Conservation (phyloP, 2,113 vertebrate genomes). For the Paracanthobrama guichenoti region DNA sequence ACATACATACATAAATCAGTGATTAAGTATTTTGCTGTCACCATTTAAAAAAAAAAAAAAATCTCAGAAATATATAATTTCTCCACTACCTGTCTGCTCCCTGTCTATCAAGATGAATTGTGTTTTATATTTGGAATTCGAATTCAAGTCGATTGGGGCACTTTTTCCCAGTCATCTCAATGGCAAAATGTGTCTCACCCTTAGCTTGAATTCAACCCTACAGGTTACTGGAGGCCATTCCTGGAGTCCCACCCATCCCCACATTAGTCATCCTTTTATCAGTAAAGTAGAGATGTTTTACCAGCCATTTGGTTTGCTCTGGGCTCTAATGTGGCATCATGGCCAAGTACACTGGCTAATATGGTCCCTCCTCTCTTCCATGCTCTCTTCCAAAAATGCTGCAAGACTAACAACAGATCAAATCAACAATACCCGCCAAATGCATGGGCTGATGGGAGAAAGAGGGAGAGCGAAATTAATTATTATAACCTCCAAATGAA, state of each 20-base stretch:
- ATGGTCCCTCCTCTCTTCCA: not conserved
- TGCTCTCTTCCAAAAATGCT: slow-evolving; percentile 20
- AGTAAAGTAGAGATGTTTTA: slow-evolving; percentile 11
- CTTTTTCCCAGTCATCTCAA: too few species aligned
- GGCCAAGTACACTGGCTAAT: not conserved
- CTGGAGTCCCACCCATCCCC: too few species aligned
- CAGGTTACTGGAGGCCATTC: not conserved
- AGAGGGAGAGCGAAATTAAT: not conserved
- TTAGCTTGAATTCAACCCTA: too few species aligned
- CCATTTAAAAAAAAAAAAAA: too few species aligned
- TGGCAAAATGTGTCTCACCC: too few species aligned
- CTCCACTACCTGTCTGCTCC: not conserved
- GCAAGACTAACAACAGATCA: slow-evolving; percentile 17
- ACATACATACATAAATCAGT: too few species aligned
- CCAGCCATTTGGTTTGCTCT: not conserved
- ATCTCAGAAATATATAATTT: too few species aligned
- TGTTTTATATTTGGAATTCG: not conserved
- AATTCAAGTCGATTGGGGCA: too few species aligned
- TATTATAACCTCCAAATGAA: slow-evolving; percentile 44
- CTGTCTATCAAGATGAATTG: not conserved
- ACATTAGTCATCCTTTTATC: not conserved
- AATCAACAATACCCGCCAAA: slow-evolving; percentile 15
- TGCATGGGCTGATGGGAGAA: not conserved
- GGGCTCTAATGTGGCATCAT: not conserved
- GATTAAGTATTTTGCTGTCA: too few species aligned